Evolutionary conservation across 2,888 invertebrate species (phyloP), one percentile per base, ranked within the genome.

Genomic region (Chrysina gloriosa): DNA sequence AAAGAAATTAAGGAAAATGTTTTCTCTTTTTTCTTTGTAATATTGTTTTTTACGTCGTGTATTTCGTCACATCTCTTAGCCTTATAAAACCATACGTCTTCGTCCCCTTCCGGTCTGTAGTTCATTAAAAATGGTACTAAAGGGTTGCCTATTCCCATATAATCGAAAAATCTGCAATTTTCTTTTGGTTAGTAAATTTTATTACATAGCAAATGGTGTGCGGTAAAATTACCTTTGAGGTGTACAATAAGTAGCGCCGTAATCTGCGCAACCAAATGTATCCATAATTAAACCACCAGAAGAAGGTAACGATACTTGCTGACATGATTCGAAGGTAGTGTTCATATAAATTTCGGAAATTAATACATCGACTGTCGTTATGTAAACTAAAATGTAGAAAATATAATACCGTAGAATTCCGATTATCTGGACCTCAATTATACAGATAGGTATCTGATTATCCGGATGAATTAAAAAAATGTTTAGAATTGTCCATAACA

Each of bases 241-340:
- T 5, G 84, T 87, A 77, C 98, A 98, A 2, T 86, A 85, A 0
- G 86, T 84, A 0, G 90, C 88, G 14, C 88, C 87, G 72, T 85
- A 85, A 0, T 77, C 83, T 3, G 61, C 56, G 0, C 92, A 94
- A 79, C 97, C 96, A 77, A 93, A 88, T n/a, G 93, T 77, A 71
- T 90, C 91, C 81, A 97, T 86, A 1, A 92, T 94, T 3, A 89
- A 87, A 58, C 87, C 82, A 6, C 95, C 94, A 1, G 90, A 89
- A 69, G 90, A 89, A 0, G 96, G 92, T 77, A 92, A 87, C 7
- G 93, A 84, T 0, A 97, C 91, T 21, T 89, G 86, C 45, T 88
- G 86, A 79, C 98, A 98, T 0, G 95, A 94, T 27, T 92, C 86
- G 80, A 88, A 96, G 0, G 91, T 86, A 0, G 82, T 86, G 16